A percentile compares a stretch with the other conserved stretches of the same genome.
phyloP scores from a whole-genome alignment of 2,113 vertebrate species.

The Tor tambroides region DNA sequence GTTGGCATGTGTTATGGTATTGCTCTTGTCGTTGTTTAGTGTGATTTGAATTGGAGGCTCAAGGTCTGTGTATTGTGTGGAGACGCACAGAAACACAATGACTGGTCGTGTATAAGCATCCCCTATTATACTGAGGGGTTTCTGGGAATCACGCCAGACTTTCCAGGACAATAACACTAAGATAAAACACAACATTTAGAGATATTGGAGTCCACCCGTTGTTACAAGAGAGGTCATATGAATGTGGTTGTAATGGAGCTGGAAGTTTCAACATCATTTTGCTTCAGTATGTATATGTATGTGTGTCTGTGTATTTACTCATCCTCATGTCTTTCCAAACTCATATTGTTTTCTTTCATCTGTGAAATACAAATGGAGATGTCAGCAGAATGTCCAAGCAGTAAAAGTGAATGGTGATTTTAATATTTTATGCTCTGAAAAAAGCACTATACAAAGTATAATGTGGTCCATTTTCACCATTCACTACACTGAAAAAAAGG shows the following conservation, averaged over 20 bases:
- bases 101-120: conserved; percentile 5
- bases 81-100: not conserved
- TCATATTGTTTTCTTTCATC: too few relatives aligned
- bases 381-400: not conserved
- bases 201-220: conserved; percentile 11
- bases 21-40: conserved; percentile 30
- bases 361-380: too few relatives aligned
- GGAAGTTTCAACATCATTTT: not conserved
- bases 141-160: conserved; percentile 46
- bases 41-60: conserved; percentile 23
- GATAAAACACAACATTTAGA: conserved; percentile 39
- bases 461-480: too few relatives aligned
- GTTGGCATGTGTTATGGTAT: not conserved
- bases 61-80: conserved; percentile 31
- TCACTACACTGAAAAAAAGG: too few relatives aligned
- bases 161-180: conserved; percentile 23
- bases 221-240: conserved; percentile 38
- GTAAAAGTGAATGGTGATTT: not conserved
- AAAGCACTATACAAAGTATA: not conserved
- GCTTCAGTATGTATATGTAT: conserved; percentile 1
- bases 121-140: conserved; percentile 29
- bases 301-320: too few relatives aligned
- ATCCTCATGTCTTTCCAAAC: too few relatives aligned
- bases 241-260: conserved; percentile 11
- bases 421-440: not conserved